Evolutionary conservation across 2,797 vertebrate genomes (phyloP), one percentile per base, ranked within the genome.

Genomic region (Ciconia nigra): DNA sequence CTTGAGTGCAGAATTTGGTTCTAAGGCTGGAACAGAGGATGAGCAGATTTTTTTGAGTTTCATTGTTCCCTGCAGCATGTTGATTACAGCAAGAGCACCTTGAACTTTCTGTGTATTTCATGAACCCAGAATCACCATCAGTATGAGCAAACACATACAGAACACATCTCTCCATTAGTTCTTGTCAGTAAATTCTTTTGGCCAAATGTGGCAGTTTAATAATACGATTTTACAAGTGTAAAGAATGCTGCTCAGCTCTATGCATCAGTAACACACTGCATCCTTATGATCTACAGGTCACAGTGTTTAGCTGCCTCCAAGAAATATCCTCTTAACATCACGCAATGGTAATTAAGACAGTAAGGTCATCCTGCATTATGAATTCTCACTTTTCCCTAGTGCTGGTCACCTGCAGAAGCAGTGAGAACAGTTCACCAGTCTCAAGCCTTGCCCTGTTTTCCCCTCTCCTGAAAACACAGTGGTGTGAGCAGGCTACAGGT

Each of bases 181-280:
- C 52, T 47, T 59, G 42, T 52, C 47, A 93, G 52, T 57, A 70
- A 88, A 71, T 78, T 69, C 11, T 87, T 90, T 62, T 37, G 62
- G 66, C 29, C 55, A 71, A 66, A 52, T 13, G 35, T 52, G 35
- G 20, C 26, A 29, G 31, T 57, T 62, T 61, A 87, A 11, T 33
- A 49, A 46, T 17, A 54, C 5, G 26, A 73, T 77, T 84, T 81
- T 80, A 24, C 26, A 76, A 37, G 16, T 47, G 15, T 66, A 71
- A 54, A 42, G 52, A 63, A 31, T 39, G 74, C 22, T 83, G 29
- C 51, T 84, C 14, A 44, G 21, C 35, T 73, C 9, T 70, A 15
- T 20, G 33, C 35, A 41, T 12, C 13, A 2, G 11, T 61, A 63
- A 46, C 31, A 37, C 0, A 0, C 21, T 49, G 41, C 4, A 2